phyloP scores from a whole-genome alignment of 92 coral and sea anemone species.

The Plumapathes pennacea region DNA sequence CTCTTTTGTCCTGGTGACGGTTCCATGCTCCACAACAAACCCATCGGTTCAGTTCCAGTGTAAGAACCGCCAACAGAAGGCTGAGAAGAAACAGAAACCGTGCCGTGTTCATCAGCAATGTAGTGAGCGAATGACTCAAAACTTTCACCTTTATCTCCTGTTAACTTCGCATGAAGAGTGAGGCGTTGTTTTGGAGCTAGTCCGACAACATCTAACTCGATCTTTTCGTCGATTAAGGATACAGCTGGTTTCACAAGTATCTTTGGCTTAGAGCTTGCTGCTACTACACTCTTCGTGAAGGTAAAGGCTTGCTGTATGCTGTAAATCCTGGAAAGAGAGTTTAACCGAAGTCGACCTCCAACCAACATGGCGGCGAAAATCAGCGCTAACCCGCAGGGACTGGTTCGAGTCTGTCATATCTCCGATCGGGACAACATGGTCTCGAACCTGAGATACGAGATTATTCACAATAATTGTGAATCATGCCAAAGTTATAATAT shows the following conservation, averaged over 20 bases:
- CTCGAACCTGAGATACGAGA: no score
- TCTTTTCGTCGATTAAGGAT: constrained; percentile 24
- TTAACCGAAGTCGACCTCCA: no score
- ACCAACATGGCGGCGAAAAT: no score
- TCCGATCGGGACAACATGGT: no score
- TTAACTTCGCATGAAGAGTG: constrained; percentile 6
- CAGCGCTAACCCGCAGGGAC: no score
- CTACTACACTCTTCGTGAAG: no score
- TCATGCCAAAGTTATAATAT: no score
- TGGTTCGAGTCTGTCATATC: no score
- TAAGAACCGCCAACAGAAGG: constrained; percentile 3
- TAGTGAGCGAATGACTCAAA: constrained; percentile 26
- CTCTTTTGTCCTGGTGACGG: constrained; percentile 17
- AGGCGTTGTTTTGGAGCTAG: constrained; percentile 5
- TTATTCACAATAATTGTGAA: no score
- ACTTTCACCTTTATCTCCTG: constrained; percentile 12
- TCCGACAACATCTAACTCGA: constrained; percentile 1
- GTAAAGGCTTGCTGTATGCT: no score
- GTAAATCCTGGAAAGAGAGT: no score
- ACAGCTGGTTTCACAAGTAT: background rate
- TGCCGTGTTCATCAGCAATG: constrained; percentile 17
- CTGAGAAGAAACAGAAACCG: background rate
- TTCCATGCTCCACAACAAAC: constrained; percentile 48
- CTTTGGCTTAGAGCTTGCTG: no score
- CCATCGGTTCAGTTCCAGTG: constrained; percentile 28